phyloP scores from a whole-genome alignment of 1,140 invertebrate genomes.

The Trichoplusia ni region DNA sequence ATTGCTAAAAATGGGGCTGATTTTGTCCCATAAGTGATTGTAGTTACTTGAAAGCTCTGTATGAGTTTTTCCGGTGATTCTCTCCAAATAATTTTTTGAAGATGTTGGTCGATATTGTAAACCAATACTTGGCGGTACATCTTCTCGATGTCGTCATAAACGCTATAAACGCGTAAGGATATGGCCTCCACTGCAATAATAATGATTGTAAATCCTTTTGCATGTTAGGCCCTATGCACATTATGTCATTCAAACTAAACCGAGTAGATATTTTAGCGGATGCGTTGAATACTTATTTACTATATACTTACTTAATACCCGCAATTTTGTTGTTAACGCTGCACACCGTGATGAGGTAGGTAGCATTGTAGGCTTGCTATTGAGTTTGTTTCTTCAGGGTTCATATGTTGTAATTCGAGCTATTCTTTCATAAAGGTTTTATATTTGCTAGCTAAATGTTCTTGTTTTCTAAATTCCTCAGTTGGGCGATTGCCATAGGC shows the following conservation, averaged over 20 bases:
- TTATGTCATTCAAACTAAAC: conserved; percentile 5
- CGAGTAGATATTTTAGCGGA: conserved; percentile 7
- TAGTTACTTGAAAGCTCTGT: neutral
- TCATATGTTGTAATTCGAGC: conserved; percentile 18
- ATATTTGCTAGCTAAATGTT: neutral
- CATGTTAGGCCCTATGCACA: conserved; percentile 12
- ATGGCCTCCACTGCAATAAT: conserved; percentile 1
- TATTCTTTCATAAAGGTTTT: conserved; percentile 32
- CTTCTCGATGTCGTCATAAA: conserved; percentile 12
- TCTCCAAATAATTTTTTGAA: conserved; percentile 6
- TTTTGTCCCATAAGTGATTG: conserved; percentile 17
- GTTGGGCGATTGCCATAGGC: conserved; percentile 15
- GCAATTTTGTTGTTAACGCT: conserved; percentile 21
- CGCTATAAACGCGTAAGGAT: neutral
- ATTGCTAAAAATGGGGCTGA: conserved; percentile 7
- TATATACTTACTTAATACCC: too few relatives aligned
- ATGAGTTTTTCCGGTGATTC: neutral
- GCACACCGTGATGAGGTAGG: conserved; percentile 30
- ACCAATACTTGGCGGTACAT: neutral
- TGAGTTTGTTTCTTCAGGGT: neutral
- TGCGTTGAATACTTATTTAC: conserved; percentile 21
- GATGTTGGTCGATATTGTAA: neutral
- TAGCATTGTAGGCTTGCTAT: neutral
- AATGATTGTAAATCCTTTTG: conserved; percentile 7
- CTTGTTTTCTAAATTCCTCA: conserved; percentile 13